Percentiles rank a stretch among this genome's conserved stretches.
Conservation (phyloP, 2,888 invertebrate species). For the Caenorhabditis afra region DNA sequence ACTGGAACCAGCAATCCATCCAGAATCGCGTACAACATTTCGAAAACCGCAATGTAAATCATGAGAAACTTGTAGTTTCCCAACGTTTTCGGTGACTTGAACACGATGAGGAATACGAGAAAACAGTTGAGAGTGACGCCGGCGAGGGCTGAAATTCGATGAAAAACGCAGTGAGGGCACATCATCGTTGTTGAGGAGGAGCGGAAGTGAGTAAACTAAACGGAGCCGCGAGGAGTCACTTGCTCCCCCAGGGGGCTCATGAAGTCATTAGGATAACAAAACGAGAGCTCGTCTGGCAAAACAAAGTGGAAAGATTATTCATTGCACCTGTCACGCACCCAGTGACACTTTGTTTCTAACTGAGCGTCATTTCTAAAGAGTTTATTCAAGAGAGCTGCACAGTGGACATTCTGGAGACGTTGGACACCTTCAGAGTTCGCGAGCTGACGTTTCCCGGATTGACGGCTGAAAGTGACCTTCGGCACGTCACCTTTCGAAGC, state of each 20-base stretch:
- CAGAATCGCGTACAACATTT: constrained; percentile 23
- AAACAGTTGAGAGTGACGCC: constrained; percentile 14
- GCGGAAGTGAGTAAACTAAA: not conserved
- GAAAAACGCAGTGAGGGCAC: constrained; percentile 13
- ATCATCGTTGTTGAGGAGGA: not conserved
- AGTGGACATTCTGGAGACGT: not conserved
- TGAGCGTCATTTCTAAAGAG: no score
- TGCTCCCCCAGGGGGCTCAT: no score
- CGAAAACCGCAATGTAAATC: constrained; percentile 36
- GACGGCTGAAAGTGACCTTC: not conserved
- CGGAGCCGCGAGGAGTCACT: no score
- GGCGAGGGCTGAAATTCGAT: not conserved
- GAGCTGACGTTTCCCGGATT: not conserved
- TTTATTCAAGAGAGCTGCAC: not conserved
- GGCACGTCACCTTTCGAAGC: not conserved
- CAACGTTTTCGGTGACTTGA: constrained; percentile 28
- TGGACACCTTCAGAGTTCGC: not conserved
- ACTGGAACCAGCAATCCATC: constrained; percentile 25
- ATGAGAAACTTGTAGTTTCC: constrained; percentile 34
- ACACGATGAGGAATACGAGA: constrained; percentile 20
- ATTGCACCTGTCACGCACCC: no score
- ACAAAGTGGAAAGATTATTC: no score
- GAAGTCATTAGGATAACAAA: no score
- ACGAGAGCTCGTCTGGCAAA: no score
- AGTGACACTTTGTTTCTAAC: no score